Evolutionary conservation across 2,797 vertebrate genomes (phyloP), one percentile per base, ranked within the genome.

Genomic region (Sebastes taczanowskii): DNA sequence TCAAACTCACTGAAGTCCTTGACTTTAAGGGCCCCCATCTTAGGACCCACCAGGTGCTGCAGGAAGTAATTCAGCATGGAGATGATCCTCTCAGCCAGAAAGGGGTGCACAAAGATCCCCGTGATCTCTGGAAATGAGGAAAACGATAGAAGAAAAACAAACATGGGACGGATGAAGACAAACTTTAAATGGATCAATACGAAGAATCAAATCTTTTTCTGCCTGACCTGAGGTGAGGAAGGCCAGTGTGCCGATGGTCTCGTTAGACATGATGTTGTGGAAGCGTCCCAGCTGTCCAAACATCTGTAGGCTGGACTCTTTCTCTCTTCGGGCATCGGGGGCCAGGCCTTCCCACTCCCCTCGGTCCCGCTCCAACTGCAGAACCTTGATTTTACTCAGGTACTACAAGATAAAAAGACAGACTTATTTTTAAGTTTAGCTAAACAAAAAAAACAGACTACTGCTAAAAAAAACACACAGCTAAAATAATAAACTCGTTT

Each of bases 1-100:
- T 99, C 99, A 71, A 99, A 99, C 92, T 99, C 98, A 4, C 97
- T 99, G 96, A 99, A 99, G 95, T 99, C 99, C 90, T 99, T 99
- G 82, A 99, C 99, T 93, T 99, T 99, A 70, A 99, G 94, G 66
- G 98, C 98, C 0, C 99, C 98, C 98, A 99, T 99, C 92, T 99
- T 99, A 72, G 99, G 98, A 67, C 99, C 99, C 35, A 99, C 99
- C 81, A 99, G 91, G 88, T 99, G 99, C 79, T 99, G 99, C 77
- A 99, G 95, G 86, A 99, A 99, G 94, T 99, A 97, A 94, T 99
- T 99, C 56, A 99, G 96, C 99, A 99, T 99, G 65, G 98, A 99
- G 93, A 99, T 99, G 90, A 99, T 99, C 88, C 98, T 97, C 93
- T 99, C 98, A 0, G 98, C 97, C 82, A 99, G 94, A 94, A 99